Conservation (phyloP, 2,888 invertebrate species). For the Orthosia incerta region DNA sequence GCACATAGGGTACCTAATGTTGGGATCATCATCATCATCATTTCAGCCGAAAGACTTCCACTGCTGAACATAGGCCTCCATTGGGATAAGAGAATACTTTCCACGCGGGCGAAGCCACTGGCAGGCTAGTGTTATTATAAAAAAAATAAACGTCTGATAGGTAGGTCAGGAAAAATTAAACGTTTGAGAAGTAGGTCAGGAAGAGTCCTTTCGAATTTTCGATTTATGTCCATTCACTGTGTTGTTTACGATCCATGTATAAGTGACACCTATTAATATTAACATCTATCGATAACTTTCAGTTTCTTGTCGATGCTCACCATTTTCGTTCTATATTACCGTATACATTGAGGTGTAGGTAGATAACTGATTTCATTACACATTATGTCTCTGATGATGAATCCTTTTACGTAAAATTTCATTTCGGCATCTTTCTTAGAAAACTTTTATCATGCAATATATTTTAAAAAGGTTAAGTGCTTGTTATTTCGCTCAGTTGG, state of each 20-base stretch:
- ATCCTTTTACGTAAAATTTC: slow-evolving; percentile 34
- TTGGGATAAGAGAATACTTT: too few species aligned
- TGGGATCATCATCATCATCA: too few species aligned
- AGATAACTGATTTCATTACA: slow-evolving; percentile 45
- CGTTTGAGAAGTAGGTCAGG: background rate
- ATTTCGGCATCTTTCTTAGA: slow-evolving; percentile 33
- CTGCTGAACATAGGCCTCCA: too few species aligned
- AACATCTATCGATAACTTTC: slow-evolving; percentile 50
- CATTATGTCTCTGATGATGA: slow-evolving; percentile 32
- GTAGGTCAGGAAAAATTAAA: too few species aligned
- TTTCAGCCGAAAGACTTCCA: too few species aligned
- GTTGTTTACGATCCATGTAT: slow-evolving; percentile 31
- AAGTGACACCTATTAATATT: slow-evolving; percentile 48
- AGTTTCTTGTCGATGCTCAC: slow-evolving; percentile 40
- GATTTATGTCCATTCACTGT: slow-evolving; percentile 23
- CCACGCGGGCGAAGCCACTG: too few species aligned
- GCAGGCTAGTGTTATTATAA: too few species aligned
- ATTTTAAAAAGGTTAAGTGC: slow-evolving; percentile 43
- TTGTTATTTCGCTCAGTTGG: slow-evolving; percentile 26
- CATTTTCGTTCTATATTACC: slow-evolving; percentile 36
- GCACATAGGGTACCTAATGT: too few species aligned
- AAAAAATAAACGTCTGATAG: too few species aligned
- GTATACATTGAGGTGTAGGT: slow-evolving; percentile 51
- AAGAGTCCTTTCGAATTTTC: slow-evolving; percentile 32
- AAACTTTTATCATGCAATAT: slow-evolving; percentile 30